These are phyloP conservation scores for Megalops cyprinoides DNA, from an alignment of 2,797 vertebrate genomes.

Conservation along the genomic window DNA sequence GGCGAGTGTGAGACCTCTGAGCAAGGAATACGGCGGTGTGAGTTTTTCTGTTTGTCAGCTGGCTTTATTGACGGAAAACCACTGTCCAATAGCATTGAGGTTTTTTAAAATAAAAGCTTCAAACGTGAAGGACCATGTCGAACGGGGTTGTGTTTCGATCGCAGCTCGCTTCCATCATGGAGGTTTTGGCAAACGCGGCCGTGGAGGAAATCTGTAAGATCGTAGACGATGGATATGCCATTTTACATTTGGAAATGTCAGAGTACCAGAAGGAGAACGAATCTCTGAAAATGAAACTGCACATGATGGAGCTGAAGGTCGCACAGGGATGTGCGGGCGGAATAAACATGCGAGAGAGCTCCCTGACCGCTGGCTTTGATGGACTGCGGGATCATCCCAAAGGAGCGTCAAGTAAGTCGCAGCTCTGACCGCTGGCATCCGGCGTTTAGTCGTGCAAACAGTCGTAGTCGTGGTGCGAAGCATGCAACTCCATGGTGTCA, in stretches of 20 bases:
- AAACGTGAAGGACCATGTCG: slow-evolving; percentile 17
- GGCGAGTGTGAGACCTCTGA: no score
- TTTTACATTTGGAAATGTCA: slow-evolving; percentile 30
- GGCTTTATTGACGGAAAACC: no score
- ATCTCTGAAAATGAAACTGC: slow-evolving; percentile 24
- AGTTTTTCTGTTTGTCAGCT: no score
- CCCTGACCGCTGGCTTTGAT: not conserved
- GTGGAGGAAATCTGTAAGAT: slow-evolving; percentile 32
- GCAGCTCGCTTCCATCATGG: slow-evolving; percentile 32
- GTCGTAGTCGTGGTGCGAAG: no score
- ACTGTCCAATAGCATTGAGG: no score
- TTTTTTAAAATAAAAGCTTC: no score
- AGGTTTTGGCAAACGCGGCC: slow-evolving; percentile 34
- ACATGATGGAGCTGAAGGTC: slow-evolving; percentile 24
- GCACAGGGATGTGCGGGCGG: not conserved
- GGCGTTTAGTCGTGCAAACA: no score
- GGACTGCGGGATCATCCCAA: not conserved
- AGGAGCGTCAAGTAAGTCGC: not conserved
- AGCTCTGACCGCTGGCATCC: no score
- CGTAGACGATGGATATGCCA: slow-evolving; percentile 31
- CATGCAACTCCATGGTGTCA: not conserved
- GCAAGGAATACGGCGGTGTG: no score
- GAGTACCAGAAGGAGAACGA: slow-evolving; percentile 36
- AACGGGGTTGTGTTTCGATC: slow-evolving; percentile 21
- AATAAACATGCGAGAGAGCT: not conserved